Conservation (phyloP, 2,888 invertebrate genomes). For the Agonopterix arenella region DNA sequence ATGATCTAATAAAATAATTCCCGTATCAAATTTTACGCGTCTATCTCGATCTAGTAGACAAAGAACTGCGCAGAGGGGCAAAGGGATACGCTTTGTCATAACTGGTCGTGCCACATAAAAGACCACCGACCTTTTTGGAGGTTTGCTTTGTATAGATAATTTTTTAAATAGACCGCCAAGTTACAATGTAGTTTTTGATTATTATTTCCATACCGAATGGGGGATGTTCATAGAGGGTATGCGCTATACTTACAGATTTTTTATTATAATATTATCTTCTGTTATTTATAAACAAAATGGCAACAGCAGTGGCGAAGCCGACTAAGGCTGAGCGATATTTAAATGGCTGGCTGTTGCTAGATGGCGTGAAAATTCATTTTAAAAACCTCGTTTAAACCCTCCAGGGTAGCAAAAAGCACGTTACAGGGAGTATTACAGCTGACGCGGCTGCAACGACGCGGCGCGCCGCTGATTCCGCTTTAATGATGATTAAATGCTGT, state of each 20-base stretch:
- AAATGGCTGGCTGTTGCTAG: constrained; percentile 11
- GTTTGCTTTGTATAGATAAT: constrained; percentile 53
- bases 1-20: constrained; percentile 75
- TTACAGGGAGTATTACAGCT: constrained; percentile 50
- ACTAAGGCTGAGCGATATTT: constrained; percentile 11
- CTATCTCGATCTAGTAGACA: constrained; percentile 74
- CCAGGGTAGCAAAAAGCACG: constrained; percentile 41
- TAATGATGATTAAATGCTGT: constrained; percentile 74
- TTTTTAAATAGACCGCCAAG: constrained; percentile 47
- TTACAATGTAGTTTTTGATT: constrained; percentile 32
- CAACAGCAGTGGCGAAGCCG: not conserved
- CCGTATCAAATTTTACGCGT: constrained; percentile 75
- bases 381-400: constrained; percentile 37
- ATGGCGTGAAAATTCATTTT: constrained; percentile 24
- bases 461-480: constrained; percentile 58
- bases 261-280: no score
- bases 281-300: no score
- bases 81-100: constrained; percentile 67
- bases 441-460: constrained; percentile 42
- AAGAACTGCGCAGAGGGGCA: constrained; percentile 52
- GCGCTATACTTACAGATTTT: not conserved
- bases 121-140: constrained; percentile 55
- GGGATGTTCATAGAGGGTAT: constrained; percentile 1
- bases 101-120: constrained; percentile 65
- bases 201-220: constrained; percentile 9